Base-by-base conservation (phyloP, 2,797 vertebrate species). In the Lepidocolaptes lacrymiger region DNA sequence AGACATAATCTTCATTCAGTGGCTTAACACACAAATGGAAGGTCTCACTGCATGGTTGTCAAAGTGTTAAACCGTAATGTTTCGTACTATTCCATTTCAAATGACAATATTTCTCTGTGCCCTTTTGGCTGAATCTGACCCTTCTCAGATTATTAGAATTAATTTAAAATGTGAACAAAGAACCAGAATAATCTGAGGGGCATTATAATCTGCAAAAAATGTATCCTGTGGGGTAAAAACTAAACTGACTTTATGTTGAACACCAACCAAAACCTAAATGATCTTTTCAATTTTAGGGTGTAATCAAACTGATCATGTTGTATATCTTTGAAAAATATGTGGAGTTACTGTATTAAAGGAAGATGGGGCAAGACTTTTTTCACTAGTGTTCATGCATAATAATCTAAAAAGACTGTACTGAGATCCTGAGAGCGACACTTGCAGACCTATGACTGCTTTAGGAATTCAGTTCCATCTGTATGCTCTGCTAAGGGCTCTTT, bases 391-490 rank as follows among this genome's bases (percentile, higher is more conserved):
- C 9, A 7, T 41, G 16, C 59, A 59, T 72, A 88, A 67, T 76
- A 79, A 85, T 78, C 36, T 62, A 52, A 84, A 81, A 94, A 79
- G 43, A 58, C 34, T 68, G 44, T 44, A 59, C 1, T 23, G 77
- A 89, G 59, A 82, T 84, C 34, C 90, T 80, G 83, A 83, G 83
- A 89, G 62, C 63, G 89, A 61, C 32, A 52, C 39, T 81, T 81
- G 67, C 48, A 89, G 61, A 77, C 49, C 49, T 93, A 46, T 69
- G 82, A 67, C 62, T 88, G 69, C 58, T 89, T 90, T 51, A 92
- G 83, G 76, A 95, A 95, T 94, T 93, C 49, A 56, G 0, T 88
- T 93, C 82, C 85, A 85, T 84, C 89, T 86, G 91, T 61, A 26
- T 88, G 44, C 71, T 77, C 76, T 95, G 16, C 30, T 52, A 67